Conservation (phyloP, 2,113 vertebrate species). For the Macrotis lagotis region DNA sequence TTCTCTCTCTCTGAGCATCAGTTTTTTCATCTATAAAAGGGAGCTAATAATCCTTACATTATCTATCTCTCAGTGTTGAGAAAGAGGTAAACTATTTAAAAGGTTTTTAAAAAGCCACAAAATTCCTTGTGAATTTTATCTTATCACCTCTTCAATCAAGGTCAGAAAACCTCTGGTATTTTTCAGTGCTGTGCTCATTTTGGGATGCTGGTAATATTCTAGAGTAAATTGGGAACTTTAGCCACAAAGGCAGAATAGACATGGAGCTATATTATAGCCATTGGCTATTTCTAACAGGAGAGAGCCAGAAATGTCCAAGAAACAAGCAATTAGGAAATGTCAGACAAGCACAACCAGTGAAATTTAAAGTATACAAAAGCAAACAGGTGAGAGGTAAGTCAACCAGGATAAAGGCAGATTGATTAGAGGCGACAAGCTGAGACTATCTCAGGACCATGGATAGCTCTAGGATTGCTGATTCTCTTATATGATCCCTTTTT, state of each 20-base stretch:
- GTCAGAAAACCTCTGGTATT: conserved; percentile 14
- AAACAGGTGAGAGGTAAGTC: conserved; percentile 27
- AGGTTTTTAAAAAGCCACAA: background rate
- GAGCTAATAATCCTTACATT: background rate
- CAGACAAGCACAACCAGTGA: background rate
- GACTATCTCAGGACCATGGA: background rate
- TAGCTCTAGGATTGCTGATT: background rate
- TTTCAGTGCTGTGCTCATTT: conserved; percentile 15
- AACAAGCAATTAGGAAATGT: background rate
- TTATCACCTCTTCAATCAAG: background rate
- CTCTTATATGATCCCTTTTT: conserved; percentile 28
- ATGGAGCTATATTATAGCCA: background rate
- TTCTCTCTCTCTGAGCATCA: background rate
- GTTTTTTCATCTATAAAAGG: background rate
- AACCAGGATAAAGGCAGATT: background rate
- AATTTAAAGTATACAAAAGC: conserved; percentile 4
- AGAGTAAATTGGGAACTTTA: conserved; percentile 11
- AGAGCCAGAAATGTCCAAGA: background rate
- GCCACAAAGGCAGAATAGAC: background rate
- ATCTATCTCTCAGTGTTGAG: background rate
- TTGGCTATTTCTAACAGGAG: background rate
- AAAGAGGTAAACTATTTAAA: background rate
- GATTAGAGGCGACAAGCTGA: background rate
- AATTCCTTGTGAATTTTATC: background rate
- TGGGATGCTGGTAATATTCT: conserved; percentile 1